Base-by-base conservation (phyloP, 1,140 invertebrate genomes). In the Coenobita brevimanus region DNA sequence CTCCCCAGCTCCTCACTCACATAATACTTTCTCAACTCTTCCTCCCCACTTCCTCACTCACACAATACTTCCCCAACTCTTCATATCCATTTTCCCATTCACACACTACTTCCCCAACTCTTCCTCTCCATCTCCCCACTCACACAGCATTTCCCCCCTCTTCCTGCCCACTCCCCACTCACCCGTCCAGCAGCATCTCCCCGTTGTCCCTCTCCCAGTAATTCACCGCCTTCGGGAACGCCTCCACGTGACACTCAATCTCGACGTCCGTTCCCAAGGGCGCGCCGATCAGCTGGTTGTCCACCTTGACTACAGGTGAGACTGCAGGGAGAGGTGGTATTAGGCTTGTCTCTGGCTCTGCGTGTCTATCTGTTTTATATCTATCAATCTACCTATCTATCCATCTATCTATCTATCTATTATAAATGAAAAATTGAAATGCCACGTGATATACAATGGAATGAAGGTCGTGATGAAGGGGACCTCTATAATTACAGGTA, bases 231-330 rank as follows among this genome's bases (percentile, higher is more conserved):
- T 92, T 92, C 38, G 93, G 93, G 82, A 91, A 93, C 3, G 93
- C 91, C 88, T 93, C 93, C 2, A 93, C 91, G 75, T 93, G 92
- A 79, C 93, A 93, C 83, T 93, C 91, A 4, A 94, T 89, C 17
- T 91, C 89, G 2, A 93, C 92, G 41, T 93, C 92, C 24, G 92
- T 91, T 4, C 92, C 92, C 24, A 92, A 71, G 8, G 91, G 91
- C 4, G 92, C 92, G 17, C 93, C 93, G 27, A 93, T 91, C 43
- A 93, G 90, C 89, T 93, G 93, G 91, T 93, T 93, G 54, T 93
- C 93, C 62, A 93, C 93, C 91, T 92, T 92, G 27, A 91, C 91
- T 76, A 91, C 89, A n/a, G 91, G 91, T 21, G 90, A 87, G 88
- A 91, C 91, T 91, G 89, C 36, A 90, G 84, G 67, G 30, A 67